Base-by-base conservation (phyloP, 2,888 invertebrate genomes). In the Plebejus argus region DNA sequence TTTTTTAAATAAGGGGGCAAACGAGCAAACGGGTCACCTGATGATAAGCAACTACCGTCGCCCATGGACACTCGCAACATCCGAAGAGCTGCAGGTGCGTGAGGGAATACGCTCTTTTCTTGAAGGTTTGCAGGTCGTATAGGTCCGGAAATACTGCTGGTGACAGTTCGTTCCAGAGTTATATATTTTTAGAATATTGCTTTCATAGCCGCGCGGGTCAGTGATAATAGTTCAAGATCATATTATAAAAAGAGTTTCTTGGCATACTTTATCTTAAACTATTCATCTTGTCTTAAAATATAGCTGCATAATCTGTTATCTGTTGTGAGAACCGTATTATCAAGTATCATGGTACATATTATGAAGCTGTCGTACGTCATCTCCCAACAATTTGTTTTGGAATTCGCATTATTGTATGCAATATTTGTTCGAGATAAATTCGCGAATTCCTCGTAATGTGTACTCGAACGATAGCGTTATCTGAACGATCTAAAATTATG, bases 401-500 rank as follows among this genome's bases (percentile, higher is more conserved):
- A 66, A 66, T 33, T 66, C 66, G 66, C 66, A 66, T 28, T 28
- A 23, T 49, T 49, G 53, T 74, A 39, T 15, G 6, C 18, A 28
- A 53, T 74, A 74, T 74, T 74, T 53, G 74, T 74, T 18, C 18
- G 53, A 28, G 74, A 74, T 74, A 53, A 45, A 72, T 74, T 74
- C 49, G 74, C 74, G 33, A 53, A 74, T 74, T 74, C 53, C 74
- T 12, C 45, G 53, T 28, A 74, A 49, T 74, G 15, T 74, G 74
- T 53, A 74, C 74, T 49, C 49, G 53, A 74, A 74, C 74, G 74
- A 53, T 74, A 74, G 49, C 28, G 74, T 74, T 74, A 74, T 74
- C 74, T 18, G 49, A 53, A 28, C 53, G 74, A 74, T 74, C 74
- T 53, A 18, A 74, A 74, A 53, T 74, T 74, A 74, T 74, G 74